Conservation (phyloP, 2,888 invertebrate genomes). For the Seira musarum region DNA sequence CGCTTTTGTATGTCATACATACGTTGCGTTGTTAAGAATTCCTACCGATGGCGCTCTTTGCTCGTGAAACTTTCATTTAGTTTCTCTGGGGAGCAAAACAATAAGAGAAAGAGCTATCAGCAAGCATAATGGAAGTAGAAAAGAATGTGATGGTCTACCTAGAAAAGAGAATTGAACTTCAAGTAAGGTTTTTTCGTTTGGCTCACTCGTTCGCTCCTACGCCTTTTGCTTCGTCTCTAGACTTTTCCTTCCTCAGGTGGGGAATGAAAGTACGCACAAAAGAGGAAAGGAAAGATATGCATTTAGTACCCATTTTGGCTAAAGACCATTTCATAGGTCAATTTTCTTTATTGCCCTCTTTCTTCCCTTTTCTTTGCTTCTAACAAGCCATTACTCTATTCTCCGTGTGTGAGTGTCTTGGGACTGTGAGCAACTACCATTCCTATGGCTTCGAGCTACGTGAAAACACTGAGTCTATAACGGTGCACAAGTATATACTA, state of each 20-base stretch:
- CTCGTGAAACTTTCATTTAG: neutral
- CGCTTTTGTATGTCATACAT: too few relatives aligned
- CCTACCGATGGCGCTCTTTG: constrained; percentile 14
- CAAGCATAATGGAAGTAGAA: neutral
- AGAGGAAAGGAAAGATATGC: constrained; percentile 5
- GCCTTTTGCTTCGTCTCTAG: neutral
- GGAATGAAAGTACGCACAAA: neutral
- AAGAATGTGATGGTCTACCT: neutral
- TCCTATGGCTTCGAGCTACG: neutral
- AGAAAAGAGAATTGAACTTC: too few relatives aligned
- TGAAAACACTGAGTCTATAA: constrained; percentile 10
- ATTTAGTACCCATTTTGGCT: constrained; percentile 54
- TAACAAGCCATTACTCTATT: constrained; percentile 23
- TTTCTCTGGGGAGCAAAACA: neutral
- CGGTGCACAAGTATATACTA: too few relatives aligned
- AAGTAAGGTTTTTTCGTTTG: neutral
- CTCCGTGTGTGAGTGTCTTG: constrained; percentile 35
- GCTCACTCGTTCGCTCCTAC: neutral
- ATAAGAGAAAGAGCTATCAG: too few relatives aligned
- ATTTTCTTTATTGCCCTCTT: constrained; percentile 43
- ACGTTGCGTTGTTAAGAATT: neutral
- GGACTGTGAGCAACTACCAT: constrained; percentile 30
- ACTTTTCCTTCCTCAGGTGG: neutral
- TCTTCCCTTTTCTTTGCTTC: constrained; percentile 26
- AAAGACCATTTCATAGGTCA: constrained; percentile 53